Conservation (phyloP, 2,888 invertebrate species). For the Coremacera marginata region DNA sequence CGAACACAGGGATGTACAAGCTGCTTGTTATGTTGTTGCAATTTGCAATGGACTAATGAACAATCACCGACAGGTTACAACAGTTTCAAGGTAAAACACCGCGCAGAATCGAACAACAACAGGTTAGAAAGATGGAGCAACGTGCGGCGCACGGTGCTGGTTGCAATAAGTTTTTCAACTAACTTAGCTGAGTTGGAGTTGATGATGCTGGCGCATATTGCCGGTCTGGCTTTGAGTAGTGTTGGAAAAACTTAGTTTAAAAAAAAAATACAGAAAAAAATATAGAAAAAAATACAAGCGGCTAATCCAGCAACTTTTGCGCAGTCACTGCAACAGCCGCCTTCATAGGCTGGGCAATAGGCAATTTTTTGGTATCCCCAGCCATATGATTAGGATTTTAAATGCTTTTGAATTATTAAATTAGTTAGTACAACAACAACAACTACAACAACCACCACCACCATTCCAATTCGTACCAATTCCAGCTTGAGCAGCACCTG, state of each 20-base stretch:
- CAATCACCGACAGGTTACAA: conserved; percentile 37
- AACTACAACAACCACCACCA: conserved; percentile 21
- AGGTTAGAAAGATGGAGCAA: background rate
- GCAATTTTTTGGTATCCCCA: conserved; percentile 44
- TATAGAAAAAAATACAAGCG: background rate
- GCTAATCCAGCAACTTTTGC: conserved; percentile 9
- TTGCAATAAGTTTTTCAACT: background rate
- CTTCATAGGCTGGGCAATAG: background rate
- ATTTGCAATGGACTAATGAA: conserved; percentile 42
- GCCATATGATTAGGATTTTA: conserved; percentile 69
- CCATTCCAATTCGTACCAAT: background rate
- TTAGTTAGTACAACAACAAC: conserved; percentile 64
- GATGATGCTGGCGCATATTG: too few relatives aligned
- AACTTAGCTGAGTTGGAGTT: too few relatives aligned
- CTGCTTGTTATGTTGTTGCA: conserved; percentile 32
- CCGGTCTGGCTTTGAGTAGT: too few relatives aligned
- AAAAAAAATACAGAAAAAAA: background rate
- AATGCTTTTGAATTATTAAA: conserved; percentile 70
- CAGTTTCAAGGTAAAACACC: conserved; percentile 24
- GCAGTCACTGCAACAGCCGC: background rate
- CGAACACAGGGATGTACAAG: background rate
- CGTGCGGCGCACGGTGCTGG: background rate
- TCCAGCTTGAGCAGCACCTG: conserved; percentile 28
- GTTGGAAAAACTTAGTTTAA: too few relatives aligned
- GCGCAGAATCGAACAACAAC: conserved; percentile 12